Evolutionary conservation across 2,797 vertebrate species (phyloP), one percentile per base, ranked within the genome.

Genomic region (Dendrocincla tyrannina): DNA sequence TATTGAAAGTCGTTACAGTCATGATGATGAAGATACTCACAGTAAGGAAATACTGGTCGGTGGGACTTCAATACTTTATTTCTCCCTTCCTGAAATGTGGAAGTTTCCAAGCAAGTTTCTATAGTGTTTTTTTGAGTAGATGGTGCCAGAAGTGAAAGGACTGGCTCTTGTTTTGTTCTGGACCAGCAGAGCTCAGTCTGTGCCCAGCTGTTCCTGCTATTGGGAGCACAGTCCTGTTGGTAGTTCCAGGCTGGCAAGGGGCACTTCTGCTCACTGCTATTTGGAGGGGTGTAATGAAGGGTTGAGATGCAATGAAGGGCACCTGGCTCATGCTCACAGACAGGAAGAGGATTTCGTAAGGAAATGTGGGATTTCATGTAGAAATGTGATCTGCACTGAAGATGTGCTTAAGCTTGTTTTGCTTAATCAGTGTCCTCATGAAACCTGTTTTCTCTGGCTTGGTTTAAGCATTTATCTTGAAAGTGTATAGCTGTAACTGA

Each of bases 231-330:
- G 3, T 28, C 28, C 28, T 1, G 2, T 55, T 41, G 35, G 39
- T 6, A 13, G 35, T 37, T 59, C 22, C 27, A 86, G 70, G 22
- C 25, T 52, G 72, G 24, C 41, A n/a, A 5, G 11, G 9, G 3
- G 22, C 35, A 1, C 42, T 82, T 17, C 11, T 4, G 19, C 18
- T 50, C 0, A 0, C 64, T 56, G 0, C 23, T 72, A 5, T 52
- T 56, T 83, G 55, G 33, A 67, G 56, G 4, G 37, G 19, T 10
- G 0, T 4, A 37, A 37, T 28, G 10, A 56, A 37, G 39, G 24
- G 13, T 4, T 75, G 73, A 41, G 69, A 46, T 11, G 4, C 16
- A 50, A 2, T 5, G 28, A 50, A 33, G 35, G 44, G 5, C 0
- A 3, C 25, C 23, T 47, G 59, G 39, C 39, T 69, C 18, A 2